These are phyloP conservation scores for Hippocampus barbouri DNA, from an alignment of 2,113 vertebrate species.

Conservation along the genomic window DNA sequence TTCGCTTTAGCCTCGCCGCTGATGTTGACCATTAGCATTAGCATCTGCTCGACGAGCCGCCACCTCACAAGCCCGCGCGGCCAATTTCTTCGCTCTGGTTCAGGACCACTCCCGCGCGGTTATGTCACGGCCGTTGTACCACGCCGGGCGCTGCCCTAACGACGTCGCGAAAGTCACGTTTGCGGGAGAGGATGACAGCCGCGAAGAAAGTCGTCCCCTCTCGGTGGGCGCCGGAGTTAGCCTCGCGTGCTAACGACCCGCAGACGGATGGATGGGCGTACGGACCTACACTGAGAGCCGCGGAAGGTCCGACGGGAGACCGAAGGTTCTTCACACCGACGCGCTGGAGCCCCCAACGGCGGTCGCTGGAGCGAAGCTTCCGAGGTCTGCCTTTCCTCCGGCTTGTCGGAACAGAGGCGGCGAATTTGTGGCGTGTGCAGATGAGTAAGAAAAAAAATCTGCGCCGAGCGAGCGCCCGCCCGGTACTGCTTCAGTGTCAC, in stretches of 20 bases:
- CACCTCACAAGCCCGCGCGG: not conserved
- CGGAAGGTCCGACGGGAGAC: conserved; percentile 20
- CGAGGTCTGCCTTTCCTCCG: not conserved
- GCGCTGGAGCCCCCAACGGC: conserved; percentile 3
- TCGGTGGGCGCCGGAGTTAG: conserved; percentile 20
- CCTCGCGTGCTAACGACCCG: conserved; percentile 14
- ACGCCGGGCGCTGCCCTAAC: not conserved
- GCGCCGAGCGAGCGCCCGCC: not conserved
- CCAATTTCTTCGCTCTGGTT: not conserved
- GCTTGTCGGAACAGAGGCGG: not conserved
- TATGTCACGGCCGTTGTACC: too few relatives aligned
- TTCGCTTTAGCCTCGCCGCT: not conserved
- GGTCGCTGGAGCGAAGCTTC: not conserved
- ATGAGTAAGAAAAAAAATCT: not conserved
- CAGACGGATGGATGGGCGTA: not conserved
- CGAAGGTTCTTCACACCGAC: conserved; percentile 8
- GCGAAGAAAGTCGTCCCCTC: not conserved
- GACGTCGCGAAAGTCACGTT: not conserved
- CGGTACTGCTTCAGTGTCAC: conserved; percentile 29
- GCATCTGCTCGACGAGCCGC: not conserved
- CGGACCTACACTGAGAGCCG: conserved; percentile 52
- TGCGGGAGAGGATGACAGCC: not conserved
- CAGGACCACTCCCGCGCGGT: not conserved
- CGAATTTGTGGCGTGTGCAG: not conserved
- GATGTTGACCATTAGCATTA: not conserved